Base-by-base conservation (phyloP, 2,888 invertebrate species). In the Nycteola revayana region DNA sequence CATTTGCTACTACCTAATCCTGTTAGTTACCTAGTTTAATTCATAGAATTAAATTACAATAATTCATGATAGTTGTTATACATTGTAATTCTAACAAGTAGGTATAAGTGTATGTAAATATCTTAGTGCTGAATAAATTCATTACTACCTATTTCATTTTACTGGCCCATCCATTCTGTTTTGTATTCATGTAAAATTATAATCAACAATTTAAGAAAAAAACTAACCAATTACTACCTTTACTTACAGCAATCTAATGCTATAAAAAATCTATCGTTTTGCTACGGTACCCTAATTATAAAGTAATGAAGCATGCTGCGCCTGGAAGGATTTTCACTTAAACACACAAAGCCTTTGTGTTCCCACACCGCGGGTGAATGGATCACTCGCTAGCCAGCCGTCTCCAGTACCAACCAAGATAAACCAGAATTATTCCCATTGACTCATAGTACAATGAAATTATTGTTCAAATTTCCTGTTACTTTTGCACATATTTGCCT, bases 381-480 rank as follows among this genome's bases (percentile, higher is more conserved):
- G 58, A 64, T 64, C 55, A 43, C 42, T 62, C 55, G 43, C 42
- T 62, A 64, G 60, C 34, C 32, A 11, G 37, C 39, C 35, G 42
- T 51, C 35, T 39, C 26, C 33, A 36, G 40, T 33, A 45, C 56
- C 61, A 53, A 46, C 63, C 38, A 57, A 61, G 63, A 76, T 75
- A 73, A n/a, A n/a, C n/a, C n/a, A n/a, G n/a, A n/a, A n/a, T n/a
- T 72, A 76, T 70, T 64, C 60, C 53, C 57, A 64, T 59, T 59
- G 49, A 62, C 27, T 29, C 25, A 28, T 49, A 47, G 50, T 60
- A 68, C 67, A 64, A 74, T 61, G 56, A 67, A 73, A 74, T 73
- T 73, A 74, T 63, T 64, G 65, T 64, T 66, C 59, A 56, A 51
- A 62, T 68, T 69, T 75, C 71, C 71, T 68, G 65, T 62, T 62